phyloP scores from a whole-genome alignment of 2,113 vertebrate species.

The Catharus bicknelli region DNA sequence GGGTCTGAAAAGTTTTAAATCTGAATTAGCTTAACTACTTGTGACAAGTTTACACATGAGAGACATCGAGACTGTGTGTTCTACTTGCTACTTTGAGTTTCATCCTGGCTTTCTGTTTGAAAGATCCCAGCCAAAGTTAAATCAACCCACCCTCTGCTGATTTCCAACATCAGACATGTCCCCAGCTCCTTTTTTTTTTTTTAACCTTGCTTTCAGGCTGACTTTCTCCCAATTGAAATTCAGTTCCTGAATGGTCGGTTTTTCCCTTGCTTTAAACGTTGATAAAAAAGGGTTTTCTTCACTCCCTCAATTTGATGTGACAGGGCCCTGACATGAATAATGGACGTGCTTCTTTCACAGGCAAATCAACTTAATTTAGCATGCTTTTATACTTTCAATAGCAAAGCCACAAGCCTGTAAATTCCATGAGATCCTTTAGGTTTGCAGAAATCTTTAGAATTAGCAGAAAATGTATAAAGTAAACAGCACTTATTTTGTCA shows the following conservation, averaged over 20 bases:
- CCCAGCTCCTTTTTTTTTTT: conserved; percentile 69
- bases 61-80: conserved; percentile 59
- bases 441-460: conserved; percentile 90
- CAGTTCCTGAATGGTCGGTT: conserved; percentile 91
- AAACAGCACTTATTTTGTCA: conserved; percentile 83
- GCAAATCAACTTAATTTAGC: conserved; percentile 99
- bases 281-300: conserved; percentile 96
- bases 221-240: conserved; percentile 96
- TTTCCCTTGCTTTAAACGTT: conserved; percentile 93
- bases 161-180: conserved; percentile 89
- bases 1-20: conserved; percentile 63
- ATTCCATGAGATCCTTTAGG: conserved; percentile 94
- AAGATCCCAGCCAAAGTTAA: conserved; percentile 81
- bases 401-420: conserved; percentile 92
- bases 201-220: conserved; percentile 89
- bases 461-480: conserved; percentile 83
- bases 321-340: conserved; percentile 99
- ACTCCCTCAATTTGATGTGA: conserved; percentile 99
- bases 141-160: conserved; percentile 83
- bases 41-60: conserved; percentile 74
- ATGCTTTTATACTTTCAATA: conserved; percentile 93
- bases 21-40: conserved; percentile 74
- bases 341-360: conserved; percentile 97
- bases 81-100: conserved; percentile 70
- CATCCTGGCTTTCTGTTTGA: conserved; percentile 68